A percentile compares a stretch with the other conserved stretches of the same genome.
phyloP scores from a whole-genome alignment of 1,140 invertebrate species.

The Drosophila subpulchrella region DNA sequence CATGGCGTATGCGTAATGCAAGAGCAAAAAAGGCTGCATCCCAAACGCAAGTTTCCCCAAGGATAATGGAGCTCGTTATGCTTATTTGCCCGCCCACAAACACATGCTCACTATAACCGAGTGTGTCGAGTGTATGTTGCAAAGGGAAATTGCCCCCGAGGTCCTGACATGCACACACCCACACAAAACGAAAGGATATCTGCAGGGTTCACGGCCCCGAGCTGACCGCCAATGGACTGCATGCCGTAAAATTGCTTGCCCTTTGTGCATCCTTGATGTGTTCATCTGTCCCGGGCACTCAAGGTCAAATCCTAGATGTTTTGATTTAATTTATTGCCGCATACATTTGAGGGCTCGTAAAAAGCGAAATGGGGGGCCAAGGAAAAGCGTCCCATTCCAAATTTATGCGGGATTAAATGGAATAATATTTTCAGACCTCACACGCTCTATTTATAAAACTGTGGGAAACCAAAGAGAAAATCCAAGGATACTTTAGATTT shows the following conservation, averaged over 20 bases:
- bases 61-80: slow-evolving; percentile 76
- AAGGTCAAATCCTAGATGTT: slow-evolving; percentile 79
- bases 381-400: not conserved
- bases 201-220: slow-evolving; percentile 64
- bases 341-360: slow-evolving; percentile 63
- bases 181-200: slow-evolving; percentile 16
- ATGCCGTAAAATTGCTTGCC: slow-evolving; percentile 28
- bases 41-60: slow-evolving; percentile 58
- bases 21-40: slow-evolving; percentile 34
- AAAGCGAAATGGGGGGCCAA: slow-evolving; percentile 19
- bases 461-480: no score
- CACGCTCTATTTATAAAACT: not conserved
- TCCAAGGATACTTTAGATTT: no score
- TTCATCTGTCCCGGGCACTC: slow-evolving; percentile 21
- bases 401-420: not conserved
- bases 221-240: slow-evolving; percentile 62
- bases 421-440: not conserved
- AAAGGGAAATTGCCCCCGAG: slow-evolving; percentile 50
- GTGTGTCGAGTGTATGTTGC: slow-evolving; percentile 2
- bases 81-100: slow-evolving; percentile 65
- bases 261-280: slow-evolving; percentile 56
- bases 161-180: slow-evolving; percentile 44
- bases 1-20: slow-evolving; percentile 57
- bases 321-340: slow-evolving; percentile 82
- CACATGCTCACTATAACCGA: slow-evolving; percentile 11